Evolutionary conservation across 2,797 vertebrate genomes (phyloP), one percentile per base, ranked within the genome.

Genomic region (Sebastes hopkinsi): DNA sequence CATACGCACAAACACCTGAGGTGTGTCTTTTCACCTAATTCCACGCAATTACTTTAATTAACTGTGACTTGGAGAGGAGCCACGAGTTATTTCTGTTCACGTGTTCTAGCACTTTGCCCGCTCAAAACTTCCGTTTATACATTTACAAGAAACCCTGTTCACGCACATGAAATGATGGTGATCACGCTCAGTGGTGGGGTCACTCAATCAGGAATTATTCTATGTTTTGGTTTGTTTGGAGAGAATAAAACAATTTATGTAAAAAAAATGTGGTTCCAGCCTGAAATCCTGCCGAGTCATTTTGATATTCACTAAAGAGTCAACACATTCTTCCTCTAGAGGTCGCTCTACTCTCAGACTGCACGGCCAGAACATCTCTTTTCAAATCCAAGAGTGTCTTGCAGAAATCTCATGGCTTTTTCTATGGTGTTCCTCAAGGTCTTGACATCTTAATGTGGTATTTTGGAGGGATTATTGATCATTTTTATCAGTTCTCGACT

Each of bases 251-350:
- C 38, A 52, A 52, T 46, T 16, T 46, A 18, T 46, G 6, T 3
- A 3, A 46, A 46, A 42, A 46, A 18, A 46, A 46, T 18, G 42
- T 52, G 46, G 18, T n/a, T 52, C 0, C 18, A 42, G 14, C 42
- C 16, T 1, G 18, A 8, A 50, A 50, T 50, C 46, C 46, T 2
- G 8, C 46, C 0, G 0, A 0, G 16, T 50, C 46, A 50, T 20
- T 50, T 1, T 50, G 46, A 50, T 16, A 50, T 20, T 50, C 46
- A 52, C 46, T 52, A 46, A 46, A 46, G 42, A 46, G 42, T 46
- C 16, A 46, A 46, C 14, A 18, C 16, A 46, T 52, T 52, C 8
- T 52, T 52, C 46, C 20, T 52, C 18, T n/a, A 52, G 18, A 52
- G 46, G 46, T 52, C 20, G 46, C 18, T 8, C 14, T 46, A 46